Conservation (phyloP, 2,888 invertebrate species). For the Cataglyphis albicans region DNA sequence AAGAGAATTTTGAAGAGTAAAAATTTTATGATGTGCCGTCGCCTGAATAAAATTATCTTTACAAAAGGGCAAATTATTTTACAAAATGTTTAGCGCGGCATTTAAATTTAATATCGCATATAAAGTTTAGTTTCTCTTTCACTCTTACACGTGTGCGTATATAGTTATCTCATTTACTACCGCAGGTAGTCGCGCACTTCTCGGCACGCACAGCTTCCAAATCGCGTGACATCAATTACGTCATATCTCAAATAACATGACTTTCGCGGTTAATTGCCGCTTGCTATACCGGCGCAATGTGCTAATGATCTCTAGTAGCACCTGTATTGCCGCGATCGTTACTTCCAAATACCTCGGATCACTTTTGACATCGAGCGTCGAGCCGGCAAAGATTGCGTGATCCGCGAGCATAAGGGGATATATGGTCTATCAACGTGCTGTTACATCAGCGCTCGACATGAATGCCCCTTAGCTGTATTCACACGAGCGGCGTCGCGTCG, state of each 20-base stretch:
- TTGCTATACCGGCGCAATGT: conserved; percentile 41
- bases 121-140: background rate
- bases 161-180: conserved; percentile 8
- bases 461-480: conserved; percentile 44
- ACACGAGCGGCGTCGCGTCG: conserved; percentile 41
- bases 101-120: background rate
- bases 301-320: conserved; percentile 69
- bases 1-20: background rate
- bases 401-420: conserved; percentile 71
- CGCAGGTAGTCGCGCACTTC: conserved; percentile 21
- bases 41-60: background rate
- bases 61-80: background rate
- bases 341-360: conserved; percentile 59
- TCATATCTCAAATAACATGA: conserved; percentile 33
- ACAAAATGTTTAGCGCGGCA: background rate
- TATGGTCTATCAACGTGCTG: conserved; percentile 68
- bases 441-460: conserved; percentile 66
- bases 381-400: conserved; percentile 72
- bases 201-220: conserved; percentile 50
- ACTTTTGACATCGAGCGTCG: conserved; percentile 68
- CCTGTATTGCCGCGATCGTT: conserved; percentile 70
- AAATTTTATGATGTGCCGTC: background rate
- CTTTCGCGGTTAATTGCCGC: conserved; percentile 45
- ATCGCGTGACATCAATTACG: conserved; percentile 51
- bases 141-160: background rate